Conservation (phyloP, 1,140 invertebrate genomes). For the Lordiphosa collinella region DNA sequence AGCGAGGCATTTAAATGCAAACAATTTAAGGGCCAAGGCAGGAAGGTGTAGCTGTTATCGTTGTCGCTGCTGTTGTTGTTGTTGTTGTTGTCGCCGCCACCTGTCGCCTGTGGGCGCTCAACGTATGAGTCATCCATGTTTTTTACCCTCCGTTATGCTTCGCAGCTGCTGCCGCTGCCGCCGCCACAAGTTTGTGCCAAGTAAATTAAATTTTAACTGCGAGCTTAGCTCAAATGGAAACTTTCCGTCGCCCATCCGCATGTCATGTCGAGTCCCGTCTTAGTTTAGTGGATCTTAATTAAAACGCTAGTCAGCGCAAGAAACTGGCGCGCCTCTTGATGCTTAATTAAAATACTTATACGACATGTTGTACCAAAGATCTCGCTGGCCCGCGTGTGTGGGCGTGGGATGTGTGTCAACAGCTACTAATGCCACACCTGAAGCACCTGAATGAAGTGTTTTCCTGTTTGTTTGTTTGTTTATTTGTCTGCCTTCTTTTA, state of each 20-base stretch:
- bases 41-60: slow-evolving; percentile 8
- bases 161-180: slow-evolving; percentile 50
- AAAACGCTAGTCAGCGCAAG: slow-evolving; percentile 53
- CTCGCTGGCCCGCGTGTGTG: neutral
- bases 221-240: slow-evolving; percentile 74
- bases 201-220: slow-evolving; percentile 71
- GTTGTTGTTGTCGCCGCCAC: slow-evolving; percentile 38
- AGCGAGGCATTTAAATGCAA: slow-evolving; percentile 45
- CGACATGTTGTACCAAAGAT: slow-evolving; percentile 61
- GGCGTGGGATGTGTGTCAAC: slow-evolving; percentile 61
- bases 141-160: slow-evolving; percentile 32
- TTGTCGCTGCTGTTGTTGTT: slow-evolving; percentile 19
- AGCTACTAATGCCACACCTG: slow-evolving; percentile 60
- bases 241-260: slow-evolving; percentile 35
- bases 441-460: slow-evolving; percentile 38
- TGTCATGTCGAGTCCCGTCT: slow-evolving; percentile 22
- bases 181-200: slow-evolving; percentile 62
- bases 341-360: slow-evolving; percentile 78
- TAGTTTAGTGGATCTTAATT: slow-evolving; percentile 71
- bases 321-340: slow-evolving; percentile 64
- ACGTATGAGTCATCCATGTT: slow-evolving; percentile 6
- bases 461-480: neutral
- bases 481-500: neutral
- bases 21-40: slow-evolving; percentile 25
- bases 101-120: slow-evolving; percentile 58